These are phyloP conservation scores for Pherbina coryleti DNA, from an alignment of 2,888 invertebrate species.

Conservation along the genomic window DNA sequence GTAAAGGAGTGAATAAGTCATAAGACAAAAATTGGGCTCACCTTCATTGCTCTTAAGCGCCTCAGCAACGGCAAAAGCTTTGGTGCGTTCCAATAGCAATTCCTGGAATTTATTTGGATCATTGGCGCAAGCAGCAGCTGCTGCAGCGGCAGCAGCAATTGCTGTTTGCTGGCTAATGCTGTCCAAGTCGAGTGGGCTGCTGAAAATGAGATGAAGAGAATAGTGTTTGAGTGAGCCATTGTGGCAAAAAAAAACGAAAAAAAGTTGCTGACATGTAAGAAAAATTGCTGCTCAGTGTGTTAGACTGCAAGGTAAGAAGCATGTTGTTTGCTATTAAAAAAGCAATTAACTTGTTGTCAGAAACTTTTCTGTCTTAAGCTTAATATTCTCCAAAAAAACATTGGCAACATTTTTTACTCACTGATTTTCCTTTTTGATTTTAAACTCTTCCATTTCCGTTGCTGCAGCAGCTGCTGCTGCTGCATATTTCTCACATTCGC, in stretches of 20 bases:
- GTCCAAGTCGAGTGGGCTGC: constrained; percentile 73
- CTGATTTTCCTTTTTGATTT: constrained; percentile 68
- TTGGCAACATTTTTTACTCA: constrained; percentile 57
- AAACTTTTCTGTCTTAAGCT: too few species aligned
- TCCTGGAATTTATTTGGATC: constrained; percentile 78
- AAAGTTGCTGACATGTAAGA: too few species aligned
- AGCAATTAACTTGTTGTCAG: too few species aligned
- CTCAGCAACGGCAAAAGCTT: constrained; percentile 74
- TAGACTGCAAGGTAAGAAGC: too few species aligned
- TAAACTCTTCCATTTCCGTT: constrained; percentile 54
- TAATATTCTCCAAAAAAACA: not conserved
- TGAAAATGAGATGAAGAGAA: constrained; percentile 35
- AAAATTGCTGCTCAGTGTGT: not conserved
- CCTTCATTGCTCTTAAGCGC: constrained; percentile 67
- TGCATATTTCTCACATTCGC: constrained; percentile 35
- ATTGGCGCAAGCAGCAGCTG: constrained; percentile 74
- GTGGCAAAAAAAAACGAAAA: not conserved
- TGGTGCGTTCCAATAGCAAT: constrained; percentile 82
- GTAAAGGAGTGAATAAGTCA: not conserved
- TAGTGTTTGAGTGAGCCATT: too few species aligned
- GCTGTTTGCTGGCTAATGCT: constrained; percentile 73
- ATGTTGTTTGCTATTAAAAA: too few species aligned
- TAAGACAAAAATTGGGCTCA: constrained; percentile 36
- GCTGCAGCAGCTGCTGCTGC: constrained; percentile 37
- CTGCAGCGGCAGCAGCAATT: constrained; percentile 72